Base-by-base conservation (phyloP, 2,888 invertebrate species). In the Hirtodrosophila cameraria region DNA sequence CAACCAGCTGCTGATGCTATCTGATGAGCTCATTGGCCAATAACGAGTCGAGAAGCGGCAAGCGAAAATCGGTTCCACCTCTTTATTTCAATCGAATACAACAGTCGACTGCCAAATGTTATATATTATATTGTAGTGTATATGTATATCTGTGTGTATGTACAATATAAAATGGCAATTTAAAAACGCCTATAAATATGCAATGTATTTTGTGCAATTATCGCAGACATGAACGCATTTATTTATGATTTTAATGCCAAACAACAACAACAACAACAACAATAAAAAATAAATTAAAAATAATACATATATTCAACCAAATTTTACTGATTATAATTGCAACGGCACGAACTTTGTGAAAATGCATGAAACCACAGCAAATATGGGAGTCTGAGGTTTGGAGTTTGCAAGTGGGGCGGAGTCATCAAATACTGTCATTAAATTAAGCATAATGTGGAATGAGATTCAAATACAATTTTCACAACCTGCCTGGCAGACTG, bases 391-490 rank as follows among this genome's bases (percentile, higher is more conserved):
- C 8, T 3, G 5, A 4, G 9, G 23, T n/a, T 9, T 20, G 3
- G 2, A n/a, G 18, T n/a, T 13, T 9, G 20, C 33, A 28, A 28
- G 48, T 43, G 55, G 45, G n/a, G n/a, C n/a, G n/a, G n/a, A n/a
- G n/a, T n/a, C 62, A 65, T 62, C 76, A 75, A 85, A 61, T 48
- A 59, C 31, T 63, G 64, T 73, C 86, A 83, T 76, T 80, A 63
- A 64, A 76, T 60, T 55, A 64, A 12, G 52, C 33, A 35, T 42
- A 23, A 64, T 20, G 9, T 6, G 6, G 23, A 5, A 15, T n/a
- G 5, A 1, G 5, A 39, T 11, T 7, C 13, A 8, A 8, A 25
- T 20, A 50, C 28, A 52, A 39, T 57, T 68, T 53, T 23, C 52
- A 43, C 49, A 66, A 67, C 71, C 75, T 60, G 59, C 27, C 15